These are phyloP conservation scores for Muraenolepis orangiensis DNA, from an alignment of 2,797 vertebrate genomes.

Conservation along the genomic window DNA sequence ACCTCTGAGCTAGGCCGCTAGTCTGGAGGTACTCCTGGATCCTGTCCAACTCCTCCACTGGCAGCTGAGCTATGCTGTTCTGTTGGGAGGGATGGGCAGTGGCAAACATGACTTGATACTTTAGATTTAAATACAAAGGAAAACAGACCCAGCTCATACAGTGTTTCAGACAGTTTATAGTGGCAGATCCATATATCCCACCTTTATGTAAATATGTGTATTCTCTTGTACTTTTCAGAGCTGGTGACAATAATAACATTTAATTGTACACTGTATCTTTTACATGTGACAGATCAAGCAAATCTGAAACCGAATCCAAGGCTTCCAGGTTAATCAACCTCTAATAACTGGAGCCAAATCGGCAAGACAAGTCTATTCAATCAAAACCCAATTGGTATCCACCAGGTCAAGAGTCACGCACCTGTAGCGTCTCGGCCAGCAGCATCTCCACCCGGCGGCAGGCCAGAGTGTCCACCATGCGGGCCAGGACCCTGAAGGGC, in stretches of 20 bases:
- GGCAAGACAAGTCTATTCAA: not conserved
- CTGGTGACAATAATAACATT: too few relatives aligned
- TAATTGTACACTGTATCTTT: too few relatives aligned
- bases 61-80: constrained; percentile 91
- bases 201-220: too few relatives aligned
- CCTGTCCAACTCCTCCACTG: constrained; percentile 88
- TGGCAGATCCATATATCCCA: too few relatives aligned
- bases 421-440: constrained; percentile 91
- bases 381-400: not conserved
- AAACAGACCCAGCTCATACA: not conserved
- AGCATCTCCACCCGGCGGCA: constrained; percentile 98
- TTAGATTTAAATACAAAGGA: not conserved
- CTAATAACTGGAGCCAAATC: not conserved
- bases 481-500: constrained; percentile 91
- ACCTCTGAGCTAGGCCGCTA: constrained; percentile 91
- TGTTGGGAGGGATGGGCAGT: constrained; percentile 54
- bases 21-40: constrained; percentile 93
- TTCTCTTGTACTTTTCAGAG: too few relatives aligned
- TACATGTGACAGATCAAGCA: too few relatives aligned
- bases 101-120: not conserved
- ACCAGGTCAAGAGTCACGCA: constrained; percentile 38
- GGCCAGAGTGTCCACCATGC: constrained; percentile 94
- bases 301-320: too few relatives aligned
- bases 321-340: not conserved
- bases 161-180: too few relatives aligned